Base-by-base conservation (phyloP, 92 coral and sea anemone genomes). In the Palythoa grandiflora region DNA sequence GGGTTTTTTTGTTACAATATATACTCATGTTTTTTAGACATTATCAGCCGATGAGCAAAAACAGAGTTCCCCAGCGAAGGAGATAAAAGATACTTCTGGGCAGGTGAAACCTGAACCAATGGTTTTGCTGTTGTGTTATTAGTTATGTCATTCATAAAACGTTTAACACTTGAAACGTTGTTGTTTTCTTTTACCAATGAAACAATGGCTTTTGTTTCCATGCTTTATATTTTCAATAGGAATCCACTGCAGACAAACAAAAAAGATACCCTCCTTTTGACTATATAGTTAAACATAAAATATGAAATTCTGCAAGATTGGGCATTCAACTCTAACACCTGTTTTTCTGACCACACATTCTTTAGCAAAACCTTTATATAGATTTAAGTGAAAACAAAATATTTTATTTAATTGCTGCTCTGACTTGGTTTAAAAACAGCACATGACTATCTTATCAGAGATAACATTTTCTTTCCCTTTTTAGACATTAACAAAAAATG, bases 21-120 rank as follows among this genome's bases (percentile, higher is more conserved):
- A 68, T 68, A 68, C 40, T 68, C 16, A 38, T 38, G n/a, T 74
- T 17, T 19, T n/a, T 74, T n/a, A 74, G 79, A 74, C 55, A 38
- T 73, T 40, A 74, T 39, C 59, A 74, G 57, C 11, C 2, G 57
- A 74, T 74, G 57, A 39, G 54, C 78, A 74, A 74, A 8, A 74
- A 74, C 11, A 39, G 57, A 74, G 35, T 40, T 74, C 47, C 51
- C 51, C 77, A 5, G 53, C 78, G 20, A 36, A 19, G 16, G 66
- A 59, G 16, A 59, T 1, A 4, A 38, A 20, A 21, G 9, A 68
- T 68, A 68, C 73, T 68, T 68, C 73, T 68, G 73, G 13, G 39
- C 37, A 20, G 73, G 73, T 68, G 19, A 68, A 68, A 61, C 5
- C 70, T 61, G 70, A 61, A 3, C 21, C 19, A 61, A 61, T 61